Conservation (phyloP, 1,140 invertebrate species). For the Aphidius gifuensis region DNA sequence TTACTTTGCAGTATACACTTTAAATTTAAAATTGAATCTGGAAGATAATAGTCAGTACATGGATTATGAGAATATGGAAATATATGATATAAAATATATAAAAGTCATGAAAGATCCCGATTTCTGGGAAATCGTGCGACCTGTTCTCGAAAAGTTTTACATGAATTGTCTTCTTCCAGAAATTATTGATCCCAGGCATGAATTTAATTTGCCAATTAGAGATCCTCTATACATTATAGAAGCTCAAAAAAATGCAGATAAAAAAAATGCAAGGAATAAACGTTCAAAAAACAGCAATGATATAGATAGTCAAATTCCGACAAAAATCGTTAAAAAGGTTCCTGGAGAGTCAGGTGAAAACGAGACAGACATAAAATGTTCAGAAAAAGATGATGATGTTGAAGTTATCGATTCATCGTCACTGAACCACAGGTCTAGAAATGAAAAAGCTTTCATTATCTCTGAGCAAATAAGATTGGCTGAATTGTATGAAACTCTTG, state of each 20-base stretch:
- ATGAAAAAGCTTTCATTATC: too few species aligned
- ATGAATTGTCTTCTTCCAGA: conserved; percentile 38
- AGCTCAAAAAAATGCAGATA: conserved; percentile 18
- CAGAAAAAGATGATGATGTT: too few species aligned
- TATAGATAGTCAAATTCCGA: background rate
- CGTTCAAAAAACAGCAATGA: background rate
- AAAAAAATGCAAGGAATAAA: background rate
- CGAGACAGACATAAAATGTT: background rate
- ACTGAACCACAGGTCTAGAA: too few species aligned
- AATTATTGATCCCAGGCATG: conserved; percentile 38
- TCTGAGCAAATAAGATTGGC: too few species aligned
- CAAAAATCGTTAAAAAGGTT: background rate
- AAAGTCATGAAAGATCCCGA: conserved; percentile 21
- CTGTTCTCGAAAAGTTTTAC: conserved; percentile 35
- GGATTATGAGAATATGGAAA: too few species aligned
- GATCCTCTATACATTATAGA: conserved; percentile 30
- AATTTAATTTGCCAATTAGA: conserved; percentile 33
- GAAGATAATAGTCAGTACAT: too few species aligned
- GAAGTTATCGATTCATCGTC: too few species aligned
- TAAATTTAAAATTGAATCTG: too few species aligned
- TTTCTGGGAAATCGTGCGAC: conserved; percentile 24
- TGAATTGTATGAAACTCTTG: too few species aligned
- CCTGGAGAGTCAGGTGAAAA: background rate
- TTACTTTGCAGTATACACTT: conserved; percentile 30
- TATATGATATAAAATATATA: conserved; percentile 12